Percentiles rank a stretch among this genome's conserved stretches.
These are phyloP conservation scores for Genyomyrus donnyi DNA, from an alignment of 2,113 vertebrate species.

Conservation along the genomic window DNA sequence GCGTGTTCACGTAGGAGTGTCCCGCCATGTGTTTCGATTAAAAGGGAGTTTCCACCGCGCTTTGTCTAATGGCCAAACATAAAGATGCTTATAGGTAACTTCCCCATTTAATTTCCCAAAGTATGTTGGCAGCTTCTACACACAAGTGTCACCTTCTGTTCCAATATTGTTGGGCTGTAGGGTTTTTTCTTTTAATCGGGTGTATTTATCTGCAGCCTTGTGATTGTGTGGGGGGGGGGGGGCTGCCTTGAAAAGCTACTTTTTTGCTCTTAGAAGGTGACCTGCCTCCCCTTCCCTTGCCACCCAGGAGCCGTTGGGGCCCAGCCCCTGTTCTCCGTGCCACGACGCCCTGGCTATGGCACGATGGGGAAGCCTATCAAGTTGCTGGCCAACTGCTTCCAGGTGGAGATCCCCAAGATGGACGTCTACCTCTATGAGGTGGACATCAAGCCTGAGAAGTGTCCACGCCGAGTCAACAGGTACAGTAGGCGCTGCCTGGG, in stretches of 20 bases:
- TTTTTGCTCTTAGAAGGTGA: background rate
- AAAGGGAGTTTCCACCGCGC: background rate
- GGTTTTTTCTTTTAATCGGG: background rate
- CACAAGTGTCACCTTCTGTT: background rate
- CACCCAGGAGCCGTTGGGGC: constrained; percentile 88
- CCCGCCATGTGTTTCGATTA: background rate
- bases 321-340: constrained; percentile 97
- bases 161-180: background rate
- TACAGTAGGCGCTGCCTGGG: constrained; percentile 84
- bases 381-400: constrained; percentile 97
- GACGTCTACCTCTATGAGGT: constrained; percentile 98
- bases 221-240: background rate
- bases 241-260: background rate
- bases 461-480: constrained; percentile 97
- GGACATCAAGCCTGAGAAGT: constrained; percentile 99
- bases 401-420: constrained; percentile 99
- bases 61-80: background rate
- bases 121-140: background rate
- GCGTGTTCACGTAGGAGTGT: background rate
- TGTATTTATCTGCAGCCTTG: background rate
- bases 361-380: constrained; percentile 98
- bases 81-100: background rate
- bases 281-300: background rate
- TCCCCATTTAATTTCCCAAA: background rate
- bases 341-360: constrained; percentile 96